phyloP scores from a whole-genome alignment of 1,140 invertebrate genomes.

The Caenorhabditis brenneri region DNA sequence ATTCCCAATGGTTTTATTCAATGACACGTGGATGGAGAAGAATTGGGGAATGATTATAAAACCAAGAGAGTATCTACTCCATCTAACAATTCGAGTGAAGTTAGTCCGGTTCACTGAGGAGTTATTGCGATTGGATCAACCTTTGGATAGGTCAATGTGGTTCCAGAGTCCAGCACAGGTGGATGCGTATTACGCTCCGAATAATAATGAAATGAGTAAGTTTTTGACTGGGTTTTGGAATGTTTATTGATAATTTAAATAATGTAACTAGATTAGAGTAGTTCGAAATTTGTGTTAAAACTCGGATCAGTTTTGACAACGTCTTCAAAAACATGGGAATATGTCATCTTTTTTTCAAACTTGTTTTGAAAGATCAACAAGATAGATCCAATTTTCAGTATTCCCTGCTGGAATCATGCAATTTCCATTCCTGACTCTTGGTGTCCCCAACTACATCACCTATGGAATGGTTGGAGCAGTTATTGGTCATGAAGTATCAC shows the following conservation, averaged over 20 bases:
- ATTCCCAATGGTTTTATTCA: slow-evolving; percentile 60
- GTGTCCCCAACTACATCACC: slow-evolving; percentile 64
- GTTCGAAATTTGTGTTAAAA: no score
- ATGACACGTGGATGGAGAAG: slow-evolving; percentile 65
- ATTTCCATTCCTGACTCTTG: slow-evolving; percentile 62
- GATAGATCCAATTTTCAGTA: slow-evolving; percentile 56
- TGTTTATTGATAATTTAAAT: no score
- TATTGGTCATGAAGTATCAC: slow-evolving; percentile 64
- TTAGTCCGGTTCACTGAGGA: slow-evolving; percentile 53
- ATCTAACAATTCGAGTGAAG: slow-evolving; percentile 62
- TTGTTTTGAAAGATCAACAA: no score
- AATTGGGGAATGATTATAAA: slow-evolving; percentile 61
- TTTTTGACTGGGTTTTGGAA: background rate
- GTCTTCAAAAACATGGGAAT: no score
- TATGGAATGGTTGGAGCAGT: slow-evolving; percentile 65
- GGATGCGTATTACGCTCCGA: slow-evolving; percentile 65
- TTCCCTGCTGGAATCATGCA: slow-evolving; percentile 68
- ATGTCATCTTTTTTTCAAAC: no score
- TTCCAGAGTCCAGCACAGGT: slow-evolving; percentile 67
- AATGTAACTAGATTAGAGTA: no score
- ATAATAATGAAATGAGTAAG: slow-evolving; percentile 67
- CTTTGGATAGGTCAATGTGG: slow-evolving; percentile 56
- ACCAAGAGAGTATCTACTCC: slow-evolving; percentile 46
- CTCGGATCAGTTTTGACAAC: no score
- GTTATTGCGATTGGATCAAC: slow-evolving; percentile 49